A percentile compares a stretch with the other conserved stretches of the same genome.
Conservation (phyloP, 2,888 invertebrate genomes). For the Plebejus anna region DNA sequence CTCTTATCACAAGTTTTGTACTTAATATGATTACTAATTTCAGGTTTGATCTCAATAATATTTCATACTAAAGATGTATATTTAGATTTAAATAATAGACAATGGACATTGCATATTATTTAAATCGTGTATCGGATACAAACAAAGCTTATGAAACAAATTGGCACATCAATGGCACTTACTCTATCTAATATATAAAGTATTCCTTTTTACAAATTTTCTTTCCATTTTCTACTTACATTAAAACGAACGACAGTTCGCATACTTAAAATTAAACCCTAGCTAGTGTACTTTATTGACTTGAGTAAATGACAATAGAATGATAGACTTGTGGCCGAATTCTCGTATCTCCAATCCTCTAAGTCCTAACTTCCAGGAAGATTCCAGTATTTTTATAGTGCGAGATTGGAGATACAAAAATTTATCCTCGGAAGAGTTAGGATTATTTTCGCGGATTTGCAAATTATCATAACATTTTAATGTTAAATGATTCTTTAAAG, state of each 20-base stretch:
- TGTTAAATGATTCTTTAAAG: too few relatives aligned
- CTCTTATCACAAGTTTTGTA: not conserved
- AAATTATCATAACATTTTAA: too few relatives aligned
- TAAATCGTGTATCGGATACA: not conserved
- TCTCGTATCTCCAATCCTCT: not conserved
- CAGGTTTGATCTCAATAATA: too few relatives aligned
- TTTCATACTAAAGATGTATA: too few relatives aligned
- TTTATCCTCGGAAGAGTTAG: too few relatives aligned
- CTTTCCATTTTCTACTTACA: constrained; percentile 23
- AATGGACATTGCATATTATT: not conserved
- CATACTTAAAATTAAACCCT: not conserved
- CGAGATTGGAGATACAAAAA: too few relatives aligned
- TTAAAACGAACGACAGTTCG: not conserved
- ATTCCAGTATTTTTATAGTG: too few relatives aligned
- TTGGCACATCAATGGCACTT: constrained; percentile 28
- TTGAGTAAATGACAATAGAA: constrained; percentile 5
- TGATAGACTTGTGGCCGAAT: not conserved
- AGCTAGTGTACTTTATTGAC: not conserved
- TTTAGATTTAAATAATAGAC: too few relatives aligned
- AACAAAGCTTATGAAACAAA: constrained; percentile 7
- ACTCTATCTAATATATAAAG: constrained; percentile 11
- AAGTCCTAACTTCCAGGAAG: not conserved
- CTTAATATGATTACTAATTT: too few relatives aligned
- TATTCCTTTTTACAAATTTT: constrained; percentile 11
- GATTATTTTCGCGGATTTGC: too few relatives aligned